phyloP scores from a whole-genome alignment of 2,888 invertebrate species.

The Eupithecia centaureata region DNA sequence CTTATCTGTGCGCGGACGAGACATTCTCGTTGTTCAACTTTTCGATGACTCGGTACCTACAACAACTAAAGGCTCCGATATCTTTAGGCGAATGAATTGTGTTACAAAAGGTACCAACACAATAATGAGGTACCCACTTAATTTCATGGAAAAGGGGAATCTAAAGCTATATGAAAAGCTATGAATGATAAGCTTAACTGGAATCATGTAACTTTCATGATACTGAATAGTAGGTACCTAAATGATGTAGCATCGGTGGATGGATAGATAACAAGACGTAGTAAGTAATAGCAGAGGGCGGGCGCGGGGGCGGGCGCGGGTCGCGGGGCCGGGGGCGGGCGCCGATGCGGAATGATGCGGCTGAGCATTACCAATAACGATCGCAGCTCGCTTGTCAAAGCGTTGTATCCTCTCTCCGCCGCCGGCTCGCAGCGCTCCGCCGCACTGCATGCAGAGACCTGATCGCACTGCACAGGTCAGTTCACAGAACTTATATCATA shows the following conservation, averaged over 20 bases:
- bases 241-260: background rate
- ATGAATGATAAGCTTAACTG: too few species aligned
- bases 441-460: too few species aligned
- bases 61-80: background rate
- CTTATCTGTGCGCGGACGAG: background rate
- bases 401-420: too few species aligned
- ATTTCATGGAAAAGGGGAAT: background rate
- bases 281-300: background rate
- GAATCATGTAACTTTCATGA: background rate
- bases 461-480: background rate
- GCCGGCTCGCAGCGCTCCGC: too few species aligned
- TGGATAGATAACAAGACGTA: too few species aligned
- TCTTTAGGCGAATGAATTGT: background rate
- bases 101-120: background rate
- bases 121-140: background rate
- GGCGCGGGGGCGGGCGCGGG: background rate
- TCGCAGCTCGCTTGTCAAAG: conserved; percentile 41
- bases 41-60: background rate
- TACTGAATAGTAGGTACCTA: too few species aligned
- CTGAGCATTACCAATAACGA: conserved; percentile 38
- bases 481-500: too few species aligned
- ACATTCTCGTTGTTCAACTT: background rate
- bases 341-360: conserved; percentile 37
- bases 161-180: background rate
- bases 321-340: background rate